These are phyloP conservation scores for Charaxes varanes DNA, from an alignment of 1,140 invertebrate genomes.

Conservation along the genomic window DNA sequence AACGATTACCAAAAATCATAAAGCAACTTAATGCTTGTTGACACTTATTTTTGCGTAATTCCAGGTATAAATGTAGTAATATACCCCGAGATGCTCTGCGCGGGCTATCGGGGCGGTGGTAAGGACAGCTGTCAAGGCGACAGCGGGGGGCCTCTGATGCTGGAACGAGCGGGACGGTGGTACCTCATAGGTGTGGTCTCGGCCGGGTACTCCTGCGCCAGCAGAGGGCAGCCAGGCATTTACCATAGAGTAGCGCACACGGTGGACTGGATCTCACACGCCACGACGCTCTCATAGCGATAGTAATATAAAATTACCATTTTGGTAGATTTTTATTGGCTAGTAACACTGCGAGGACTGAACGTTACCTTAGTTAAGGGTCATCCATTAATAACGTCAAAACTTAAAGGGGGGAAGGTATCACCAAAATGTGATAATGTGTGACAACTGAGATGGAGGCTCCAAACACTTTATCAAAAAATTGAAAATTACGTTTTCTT, in stretches of 20 bases:
- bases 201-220: conserved; percentile 94
- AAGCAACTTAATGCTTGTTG: too few species aligned
- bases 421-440: too few species aligned
- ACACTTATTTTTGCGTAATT: conserved; percentile 19
- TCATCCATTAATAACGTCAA: too few species aligned
- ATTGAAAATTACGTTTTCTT: too few species aligned
- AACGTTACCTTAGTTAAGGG: too few species aligned
- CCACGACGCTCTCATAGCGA: conserved; percentile 66
- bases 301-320: neutral
- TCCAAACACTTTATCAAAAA: too few species aligned
- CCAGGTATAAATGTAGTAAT: conserved; percentile 91
- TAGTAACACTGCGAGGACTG: too few species aligned
- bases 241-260: conserved; percentile 95
- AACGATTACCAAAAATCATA: too few species aligned
- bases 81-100: conserved; percentile 97
- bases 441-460: too few species aligned
- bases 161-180: conserved; percentile 90
- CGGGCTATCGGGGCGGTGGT: conserved; percentile 93
- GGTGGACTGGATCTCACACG: conserved; percentile 91
- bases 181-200: conserved; percentile 90
- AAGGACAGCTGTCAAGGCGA: conserved; percentile 86
- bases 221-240: conserved; percentile 93
- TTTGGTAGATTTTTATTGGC: conserved; percentile 7
- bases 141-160: conserved; percentile 92
- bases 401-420: too few species aligned